Evolutionary conservation across 2,888 invertebrate species (phyloP), one percentile per base, ranked within the genome.

Genomic region (Callimorpha dominula): DNA sequence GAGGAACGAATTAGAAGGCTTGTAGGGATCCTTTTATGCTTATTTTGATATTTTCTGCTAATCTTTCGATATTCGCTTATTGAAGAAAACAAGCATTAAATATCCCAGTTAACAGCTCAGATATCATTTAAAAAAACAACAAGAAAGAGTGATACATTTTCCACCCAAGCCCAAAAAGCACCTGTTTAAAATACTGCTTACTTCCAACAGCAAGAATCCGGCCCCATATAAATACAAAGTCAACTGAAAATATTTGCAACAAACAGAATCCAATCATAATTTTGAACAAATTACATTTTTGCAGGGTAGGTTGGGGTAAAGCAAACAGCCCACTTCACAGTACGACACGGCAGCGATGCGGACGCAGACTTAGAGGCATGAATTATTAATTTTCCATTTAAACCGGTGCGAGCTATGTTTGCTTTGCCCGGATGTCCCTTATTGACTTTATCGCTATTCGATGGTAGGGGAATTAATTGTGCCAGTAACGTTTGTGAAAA

Each of bases 311-410:
- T 73, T 50, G 74, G 81, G 75, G 76, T 50, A 77, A 80, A 76
- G 69, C 75, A 83, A 83, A 80, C 81, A 80, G 75, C 77, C 78
- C 79, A 79, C 82, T 83, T 75, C 73, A 84, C 77, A 73, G 72
- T 67, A 76, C 83, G 83, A 81, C 80, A 83, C 84, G 81, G 76
- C 66, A 66, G 64, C 77, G 78, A 68, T 64, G 77, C 79, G 83
- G 78, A 71, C 73, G 68, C 78, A 76, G 81, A 76, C 82, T 81
- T 82, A 82, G 82, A 78, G 76, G 77, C 85, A 89, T 89, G 89
- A 88, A 89, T 89, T 89, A 89, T 89, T 88, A 89, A 89, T 88
- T 87, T 85, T 78, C 86, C 86, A 89, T 88, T 88, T 88, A 85
- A 84, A 84, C 84, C 78, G 80, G 80, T 77, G 78, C 81, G 73